Percentiles rank a stretch among this genome's conserved stretches.
Evolutionary conservation across 2,797 vertebrate genomes (phyloP).

Genomic region (Passerculus sandwichensis): DNA sequence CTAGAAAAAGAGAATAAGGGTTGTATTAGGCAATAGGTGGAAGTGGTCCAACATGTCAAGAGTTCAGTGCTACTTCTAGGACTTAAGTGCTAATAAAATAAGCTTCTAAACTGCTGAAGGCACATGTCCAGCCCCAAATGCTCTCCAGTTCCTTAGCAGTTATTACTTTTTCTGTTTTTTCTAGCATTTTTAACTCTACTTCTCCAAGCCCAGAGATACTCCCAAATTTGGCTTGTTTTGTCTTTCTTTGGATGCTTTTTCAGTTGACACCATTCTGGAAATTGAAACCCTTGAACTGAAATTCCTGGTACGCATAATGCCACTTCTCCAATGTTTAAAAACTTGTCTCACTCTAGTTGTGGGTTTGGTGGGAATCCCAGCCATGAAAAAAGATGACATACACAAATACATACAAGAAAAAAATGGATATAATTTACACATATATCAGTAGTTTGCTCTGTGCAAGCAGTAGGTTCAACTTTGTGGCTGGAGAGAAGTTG

Average conservation of each 20-base stretch:
- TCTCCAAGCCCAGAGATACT: neutral
- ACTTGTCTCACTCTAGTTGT: neutral
- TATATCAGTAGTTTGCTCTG: neutral
- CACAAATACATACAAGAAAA: neutral
- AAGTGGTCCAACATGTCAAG: conserved; percentile 54
- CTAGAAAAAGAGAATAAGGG: neutral
- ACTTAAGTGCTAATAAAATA: conserved; percentile 70
- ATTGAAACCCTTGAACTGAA: neutral
- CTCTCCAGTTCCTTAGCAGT: conserved; percentile 14
- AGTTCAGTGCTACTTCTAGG: conserved; percentile 67
- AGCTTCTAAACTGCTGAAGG: conserved; percentile 58
- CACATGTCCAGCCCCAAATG: conserved; percentile 36
- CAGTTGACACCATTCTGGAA: neutral
- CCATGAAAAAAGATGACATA: neutral
- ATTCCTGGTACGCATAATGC: neutral
- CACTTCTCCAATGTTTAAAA: neutral
- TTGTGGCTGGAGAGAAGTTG: neutral
- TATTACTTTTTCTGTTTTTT: conserved; percentile 12
- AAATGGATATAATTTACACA: neutral
- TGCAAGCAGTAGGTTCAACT: neutral
- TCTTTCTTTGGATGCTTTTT: neutral
- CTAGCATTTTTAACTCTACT: neutral
- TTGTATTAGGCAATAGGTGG: conserved; percentile 54
- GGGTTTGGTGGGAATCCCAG: neutral
- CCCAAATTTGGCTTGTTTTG: neutral